Conservation (phyloP, 2,113 vertebrate genomes). For the Toxotes jaculatrix region DNA sequence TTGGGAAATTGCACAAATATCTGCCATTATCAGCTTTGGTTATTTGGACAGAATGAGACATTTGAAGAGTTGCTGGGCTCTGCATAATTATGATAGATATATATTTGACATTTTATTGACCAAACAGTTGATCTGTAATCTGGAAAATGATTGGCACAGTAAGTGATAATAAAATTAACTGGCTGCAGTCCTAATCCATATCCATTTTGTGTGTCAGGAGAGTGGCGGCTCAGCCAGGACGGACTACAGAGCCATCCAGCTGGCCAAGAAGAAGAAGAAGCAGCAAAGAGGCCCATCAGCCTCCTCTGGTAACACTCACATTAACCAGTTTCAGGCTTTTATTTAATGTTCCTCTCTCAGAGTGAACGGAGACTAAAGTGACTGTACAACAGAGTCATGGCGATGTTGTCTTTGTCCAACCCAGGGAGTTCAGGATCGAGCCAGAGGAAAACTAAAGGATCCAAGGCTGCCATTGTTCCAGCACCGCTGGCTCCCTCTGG, state of each 20-base stretch:
- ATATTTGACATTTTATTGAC: background rate
- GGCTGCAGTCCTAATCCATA: background rate
- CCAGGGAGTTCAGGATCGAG: conserved; percentile 80
- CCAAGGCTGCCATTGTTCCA: conserved; percentile 71
- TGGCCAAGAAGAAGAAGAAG: conserved; percentile 93
- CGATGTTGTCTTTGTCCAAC: conserved; percentile 1
- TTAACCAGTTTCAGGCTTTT: fast-evolving
- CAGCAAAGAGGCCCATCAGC: conserved; percentile 86
- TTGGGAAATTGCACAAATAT: background rate
- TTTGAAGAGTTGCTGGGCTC: too few relatives aligned
- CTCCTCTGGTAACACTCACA: conserved; percentile 82
- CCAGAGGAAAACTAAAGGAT: conserved; percentile 86
- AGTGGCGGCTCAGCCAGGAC: conserved; percentile 95
- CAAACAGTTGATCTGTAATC: background rate
- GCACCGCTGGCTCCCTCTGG: conserved; percentile 62
- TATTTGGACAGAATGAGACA: too few relatives aligned
- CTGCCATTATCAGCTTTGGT: background rate
- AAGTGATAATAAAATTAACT: background rate
- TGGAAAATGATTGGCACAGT: background rate
- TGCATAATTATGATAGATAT: too few relatives aligned
- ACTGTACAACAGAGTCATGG: background rate
- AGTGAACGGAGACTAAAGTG: background rate
- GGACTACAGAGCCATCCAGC: conserved; percentile 95
- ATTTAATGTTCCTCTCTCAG: background rate
- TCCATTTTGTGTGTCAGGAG: conserved; percentile 81